Percentiles rank a stretch among this genome's conserved stretches.
Conservation (phyloP, 2,888 invertebrate species). For the Drosophila incognita region DNA sequence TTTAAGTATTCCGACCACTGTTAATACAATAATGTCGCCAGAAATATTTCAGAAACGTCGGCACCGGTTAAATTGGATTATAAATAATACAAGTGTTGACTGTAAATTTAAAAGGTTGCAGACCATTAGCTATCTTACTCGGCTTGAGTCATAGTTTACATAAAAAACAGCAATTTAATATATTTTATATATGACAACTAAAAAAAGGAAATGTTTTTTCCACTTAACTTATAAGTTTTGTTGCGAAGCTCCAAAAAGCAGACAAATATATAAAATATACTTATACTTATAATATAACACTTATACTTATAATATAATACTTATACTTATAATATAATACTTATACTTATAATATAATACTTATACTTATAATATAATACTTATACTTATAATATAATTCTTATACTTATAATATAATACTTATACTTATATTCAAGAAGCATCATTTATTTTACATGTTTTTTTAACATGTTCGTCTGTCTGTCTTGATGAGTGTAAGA, state of each 20-base stretch:
- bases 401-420: too few relatives aligned
- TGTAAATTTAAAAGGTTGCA: not conserved
- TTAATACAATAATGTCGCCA: slow-evolving; percentile 37
- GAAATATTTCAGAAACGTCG: slow-evolving; percentile 20
- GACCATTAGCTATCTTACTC: not conserved
- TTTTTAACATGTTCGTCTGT: not conserved
- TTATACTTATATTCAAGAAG: not conserved
- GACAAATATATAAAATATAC: not conserved
- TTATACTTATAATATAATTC: too few relatives aligned
- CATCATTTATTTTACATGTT: too few relatives aligned
- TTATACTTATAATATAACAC: too few relatives aligned
- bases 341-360: too few relatives aligned
- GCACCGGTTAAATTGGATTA: slow-evolving; percentile 58
- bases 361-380: too few relatives aligned
- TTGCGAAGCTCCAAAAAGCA: not conserved
- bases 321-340: too few relatives aligned
- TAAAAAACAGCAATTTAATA: not conserved
- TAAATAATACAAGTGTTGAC: slow-evolving; percentile 29
- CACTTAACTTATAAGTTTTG: not conserved
- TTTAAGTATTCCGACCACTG: slow-evolving; percentile 24
- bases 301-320: not conserved
- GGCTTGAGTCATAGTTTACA: not conserved
- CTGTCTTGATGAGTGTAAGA: not conserved
- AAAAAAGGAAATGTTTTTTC: too few relatives aligned
- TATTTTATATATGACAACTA: not conserved